A percentile compares a stretch with the other conserved stretches of the same genome.
Evolutionary conservation across 2,113 vertebrate species (phyloP).

Genomic region (Polypterus senegalus): DNA sequence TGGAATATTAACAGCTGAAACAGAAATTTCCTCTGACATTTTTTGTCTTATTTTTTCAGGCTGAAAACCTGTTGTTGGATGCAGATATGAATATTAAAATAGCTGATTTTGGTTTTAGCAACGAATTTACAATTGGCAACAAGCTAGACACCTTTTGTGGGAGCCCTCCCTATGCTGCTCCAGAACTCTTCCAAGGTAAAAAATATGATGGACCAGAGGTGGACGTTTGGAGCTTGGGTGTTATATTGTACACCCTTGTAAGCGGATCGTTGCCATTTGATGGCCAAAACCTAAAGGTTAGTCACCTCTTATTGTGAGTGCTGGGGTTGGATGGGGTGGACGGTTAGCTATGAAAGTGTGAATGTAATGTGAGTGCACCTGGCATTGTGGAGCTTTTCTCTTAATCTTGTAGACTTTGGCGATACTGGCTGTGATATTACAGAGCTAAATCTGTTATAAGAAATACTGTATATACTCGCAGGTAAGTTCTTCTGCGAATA

Average conservation of each 20-base stretch:
- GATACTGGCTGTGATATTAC: too few species aligned
- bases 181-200: slow-evolving; percentile 93
- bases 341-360: too few species aligned
- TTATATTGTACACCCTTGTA: slow-evolving; percentile 89
- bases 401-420: too few species aligned
- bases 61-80: slow-evolving; percentile 90
- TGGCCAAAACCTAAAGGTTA: slow-evolving; percentile 92
- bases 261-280: slow-evolving; percentile 91
- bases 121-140: slow-evolving; percentile 87
- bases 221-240: slow-evolving; percentile 93
- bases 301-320: background rate
- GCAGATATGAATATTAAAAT: slow-evolving; percentile 98
- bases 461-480: too few species aligned
- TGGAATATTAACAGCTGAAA: too few species aligned
- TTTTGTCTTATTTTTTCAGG: slow-evolving; percentile 50
- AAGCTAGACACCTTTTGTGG: slow-evolving; percentile 96
- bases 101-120: slow-evolving; percentile 95
- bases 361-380: too few species aligned
- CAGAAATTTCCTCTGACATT: background rate
- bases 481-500: too few species aligned
- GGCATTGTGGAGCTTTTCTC: too few species aligned
- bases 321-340: too few species aligned
- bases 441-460: too few species aligned
- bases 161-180: slow-evolving; percentile 86
- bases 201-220: slow-evolving; percentile 93